phyloP scores from a whole-genome alignment of 35 echinoderm and acorn worm genomes.

The Eucidaris tribuloides region DNA sequence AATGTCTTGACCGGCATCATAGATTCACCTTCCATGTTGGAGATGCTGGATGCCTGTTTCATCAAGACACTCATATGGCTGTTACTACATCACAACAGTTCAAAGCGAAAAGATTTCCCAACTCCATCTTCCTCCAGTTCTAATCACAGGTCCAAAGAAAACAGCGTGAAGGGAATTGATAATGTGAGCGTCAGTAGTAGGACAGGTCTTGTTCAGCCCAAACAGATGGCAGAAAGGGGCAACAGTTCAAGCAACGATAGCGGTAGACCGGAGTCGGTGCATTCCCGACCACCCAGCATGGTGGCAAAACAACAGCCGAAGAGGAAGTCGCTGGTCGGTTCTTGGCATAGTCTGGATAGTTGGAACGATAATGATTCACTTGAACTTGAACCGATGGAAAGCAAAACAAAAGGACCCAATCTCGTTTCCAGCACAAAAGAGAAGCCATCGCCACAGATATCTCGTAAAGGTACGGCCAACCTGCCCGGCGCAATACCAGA shows the following conservation, averaged over 20 bases:
- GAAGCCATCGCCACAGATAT: not conserved
- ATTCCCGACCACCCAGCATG: conserved; percentile 40
- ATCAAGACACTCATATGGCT: conserved; percentile 78
- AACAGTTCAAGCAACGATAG: conserved; percentile 75
- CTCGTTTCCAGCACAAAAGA: conserved; percentile 11
- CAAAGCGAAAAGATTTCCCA: conserved; percentile 40
- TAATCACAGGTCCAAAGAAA: not conserved
- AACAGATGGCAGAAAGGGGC: not conserved
- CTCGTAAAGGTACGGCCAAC: not conserved
- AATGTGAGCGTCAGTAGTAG: conserved; percentile 7
- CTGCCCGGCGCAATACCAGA: conserved; percentile 41
- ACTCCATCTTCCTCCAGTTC: conserved; percentile 6
- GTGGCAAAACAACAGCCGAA: not conserved
- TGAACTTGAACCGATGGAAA: conserved; percentile 52
- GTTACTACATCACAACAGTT: conserved; percentile 56
- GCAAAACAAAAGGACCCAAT: conserved; percentile 36
- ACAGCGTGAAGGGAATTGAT: not conserved
- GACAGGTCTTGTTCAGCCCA: not conserved
- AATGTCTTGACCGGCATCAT: conserved; percentile 92
- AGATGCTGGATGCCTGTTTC: conserved; percentile 65
- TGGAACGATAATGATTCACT: conserved; percentile 76
- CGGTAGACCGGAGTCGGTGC: conserved; percentile 56
- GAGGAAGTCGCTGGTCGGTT: conserved; percentile 47
- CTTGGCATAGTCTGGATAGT: conserved; percentile 78
- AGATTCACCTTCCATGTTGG: conserved; percentile 78